These are phyloP conservation scores for Dendrophyllia cribrosa DNA, from an alignment of 64 coral and sea anemone genomes.

Conservation along the genomic window DNA sequence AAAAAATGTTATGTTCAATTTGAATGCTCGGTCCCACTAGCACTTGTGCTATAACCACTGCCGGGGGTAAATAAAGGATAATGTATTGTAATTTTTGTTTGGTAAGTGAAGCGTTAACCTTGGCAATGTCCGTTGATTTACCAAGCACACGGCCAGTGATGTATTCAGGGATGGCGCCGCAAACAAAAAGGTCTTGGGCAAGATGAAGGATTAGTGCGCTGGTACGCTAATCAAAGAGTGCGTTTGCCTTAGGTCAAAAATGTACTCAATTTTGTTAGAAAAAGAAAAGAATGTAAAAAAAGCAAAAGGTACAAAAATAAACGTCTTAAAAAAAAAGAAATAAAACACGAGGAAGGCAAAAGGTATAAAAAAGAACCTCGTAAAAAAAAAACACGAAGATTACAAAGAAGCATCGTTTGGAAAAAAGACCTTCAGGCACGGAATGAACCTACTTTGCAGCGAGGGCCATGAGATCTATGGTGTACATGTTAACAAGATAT, in stretches of 20 bases:
- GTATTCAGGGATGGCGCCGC: too few relatives aligned
- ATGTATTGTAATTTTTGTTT: too few relatives aligned
- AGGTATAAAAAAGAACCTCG: too few relatives aligned
- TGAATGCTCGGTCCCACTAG: too few relatives aligned
- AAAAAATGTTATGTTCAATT: too few relatives aligned
- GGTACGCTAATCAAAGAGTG: not conserved
- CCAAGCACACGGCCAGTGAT: too few relatives aligned
- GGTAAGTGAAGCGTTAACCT: too few relatives aligned
- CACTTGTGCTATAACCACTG: too few relatives aligned
- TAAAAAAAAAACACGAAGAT: not conserved
- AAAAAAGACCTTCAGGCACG: not conserved
- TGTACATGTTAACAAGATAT: not conserved
- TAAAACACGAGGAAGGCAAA: too few relatives aligned
- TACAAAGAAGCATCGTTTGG: not conserved
- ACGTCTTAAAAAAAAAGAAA: not conserved
- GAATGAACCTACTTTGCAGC: not conserved
- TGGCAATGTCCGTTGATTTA: too few relatives aligned
- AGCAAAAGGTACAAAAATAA: not conserved
- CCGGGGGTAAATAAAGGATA: too few relatives aligned
- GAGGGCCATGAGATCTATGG: not conserved
- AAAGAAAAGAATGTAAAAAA: too few relatives aligned
- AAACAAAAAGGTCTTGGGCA: slow-evolving; percentile 6
- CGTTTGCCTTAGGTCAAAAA: slow-evolving; percentile 1
- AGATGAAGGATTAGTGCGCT: not conserved
- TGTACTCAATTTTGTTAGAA: slow-evolving; percentile 16